These are phyloP conservation scores for Actinia tenebrosa DNA, from an alignment of 64 coral and sea anemone genomes.

Conservation along the genomic window DNA sequence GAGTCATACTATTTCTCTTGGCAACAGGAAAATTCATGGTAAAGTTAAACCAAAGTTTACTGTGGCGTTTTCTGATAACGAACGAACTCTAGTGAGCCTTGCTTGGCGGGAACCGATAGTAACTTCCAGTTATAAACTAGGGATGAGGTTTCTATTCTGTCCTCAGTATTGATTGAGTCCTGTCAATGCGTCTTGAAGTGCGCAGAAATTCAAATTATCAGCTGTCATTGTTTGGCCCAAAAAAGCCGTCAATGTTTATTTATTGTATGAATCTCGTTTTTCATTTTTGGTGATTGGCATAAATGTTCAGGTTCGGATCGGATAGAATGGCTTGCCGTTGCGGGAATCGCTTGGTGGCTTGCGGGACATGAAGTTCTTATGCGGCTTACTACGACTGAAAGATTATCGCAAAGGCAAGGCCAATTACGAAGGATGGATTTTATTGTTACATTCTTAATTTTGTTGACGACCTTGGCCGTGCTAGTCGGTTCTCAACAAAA, in stretches of 20 bases:
- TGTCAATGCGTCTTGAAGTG: background rate
- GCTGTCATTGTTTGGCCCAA: constrained; percentile 1
- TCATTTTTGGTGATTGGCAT: background rate
- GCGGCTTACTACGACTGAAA: background rate
- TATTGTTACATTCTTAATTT: background rate
- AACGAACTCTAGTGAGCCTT: background rate
- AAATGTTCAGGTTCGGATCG: background rate
- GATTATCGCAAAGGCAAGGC: background rate
- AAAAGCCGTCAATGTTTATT: background rate
- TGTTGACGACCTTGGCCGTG: background rate
- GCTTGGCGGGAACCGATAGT: background rate
- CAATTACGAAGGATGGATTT: background rate
- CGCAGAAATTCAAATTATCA: constrained; percentile 2
- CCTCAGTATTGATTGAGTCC: background rate
- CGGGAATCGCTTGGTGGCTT: background rate
- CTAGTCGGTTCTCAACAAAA: background rate
- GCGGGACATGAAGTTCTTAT: background rate
- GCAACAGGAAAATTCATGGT: background rate
- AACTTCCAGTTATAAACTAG: background rate
- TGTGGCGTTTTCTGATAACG: no score
- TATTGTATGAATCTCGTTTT: background rate
- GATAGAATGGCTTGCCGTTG: background rate
- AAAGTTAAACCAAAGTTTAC: background rate
- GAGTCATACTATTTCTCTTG: background rate
- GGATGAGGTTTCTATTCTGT: background rate